Conservation (phyloP, 2,113 vertebrate species). For the Picathartes gymnocephalus region DNA sequence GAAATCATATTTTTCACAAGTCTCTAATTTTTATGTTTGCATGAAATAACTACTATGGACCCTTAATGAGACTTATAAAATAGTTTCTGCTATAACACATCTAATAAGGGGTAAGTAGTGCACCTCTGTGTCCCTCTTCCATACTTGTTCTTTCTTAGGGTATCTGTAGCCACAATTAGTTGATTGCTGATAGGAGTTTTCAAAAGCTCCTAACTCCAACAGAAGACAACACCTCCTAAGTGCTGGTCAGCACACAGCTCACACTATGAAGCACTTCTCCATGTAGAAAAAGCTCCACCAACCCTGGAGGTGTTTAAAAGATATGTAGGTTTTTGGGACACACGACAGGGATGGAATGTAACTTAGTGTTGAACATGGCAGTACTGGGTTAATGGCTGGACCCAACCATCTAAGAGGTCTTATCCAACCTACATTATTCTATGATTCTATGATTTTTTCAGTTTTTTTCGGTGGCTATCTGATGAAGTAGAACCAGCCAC, state of each 20-base stretch:
- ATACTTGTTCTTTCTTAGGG: neutral
- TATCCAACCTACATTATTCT: neutral
- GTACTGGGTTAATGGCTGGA: neutral
- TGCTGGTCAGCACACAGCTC: neutral
- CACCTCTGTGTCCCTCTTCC: neutral
- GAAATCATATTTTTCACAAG: neutral
- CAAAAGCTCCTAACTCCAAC: neutral
- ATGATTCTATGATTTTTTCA: neutral
- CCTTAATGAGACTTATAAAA: neutral
- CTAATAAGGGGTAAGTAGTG: neutral
- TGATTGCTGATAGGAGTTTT: neutral
- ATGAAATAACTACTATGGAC: neutral
- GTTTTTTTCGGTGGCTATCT: neutral
- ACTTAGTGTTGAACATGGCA: too few species aligned
- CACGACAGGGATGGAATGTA: accelerated
- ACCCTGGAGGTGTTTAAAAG: neutral
- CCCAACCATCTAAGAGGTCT: neutral
- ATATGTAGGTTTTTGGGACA: too few species aligned
- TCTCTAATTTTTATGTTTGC: neutral
- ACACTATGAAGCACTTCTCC: neutral
- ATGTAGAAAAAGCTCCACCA: neutral
- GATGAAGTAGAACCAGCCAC: neutral
- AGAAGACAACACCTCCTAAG: neutral
- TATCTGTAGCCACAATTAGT: neutral
- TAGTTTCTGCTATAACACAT: neutral